Evolutionary conservation across 2,888 invertebrate species (phyloP), one percentile per base, ranked within the genome.

Genomic region (Deilephila porcellus): DNA sequence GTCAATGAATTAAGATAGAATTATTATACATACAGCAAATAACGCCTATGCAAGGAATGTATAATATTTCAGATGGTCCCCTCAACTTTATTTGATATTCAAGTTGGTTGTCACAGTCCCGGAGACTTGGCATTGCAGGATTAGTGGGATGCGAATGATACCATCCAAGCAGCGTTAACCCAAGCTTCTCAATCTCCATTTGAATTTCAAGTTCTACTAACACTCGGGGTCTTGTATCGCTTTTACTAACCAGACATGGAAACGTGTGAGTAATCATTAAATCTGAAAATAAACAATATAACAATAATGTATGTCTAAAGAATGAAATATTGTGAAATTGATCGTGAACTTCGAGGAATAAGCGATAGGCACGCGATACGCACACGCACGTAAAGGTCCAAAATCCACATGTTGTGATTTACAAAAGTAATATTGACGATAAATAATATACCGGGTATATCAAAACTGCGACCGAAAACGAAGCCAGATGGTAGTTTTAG

Each of bases 61-160:
- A 99, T n/a, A 97, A 97, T 78, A 97, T 97, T 93, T 98, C 98
- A 52, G 97, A 97, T 4, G 97, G 96, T 4, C 99, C 99, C 83
- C 98, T 97, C 98, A 99, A 98, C 87, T 97, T 97, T 74, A 99
- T 97, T 92, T 99, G 98, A 92, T 99, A 98, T 84, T 99, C 98
- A 78, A 99, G 93, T 91, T 99, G 99, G 74, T 97, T 97, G 87
- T 99, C 98, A 74, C 99, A 97, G 88, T 99, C 99, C 73, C 98
- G 95, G 75, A 96, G 95, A 83, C 97, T 98, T 76, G 98, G 99
- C 83, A 98, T 97, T 1, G 98, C 97, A 73, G 98, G 97, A 79
- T 97, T 97, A 73, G 97, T 96, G 0, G 98, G 98, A 93, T 99
- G 99, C 14, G 98, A 98, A 91, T 99, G 99, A 92, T 99, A 99